Percentiles rank a stretch among this genome's conserved stretches.
Evolutionary conservation across 2,888 invertebrate species (phyloP).

Genomic region (Drosophila hamatofila): DNA sequence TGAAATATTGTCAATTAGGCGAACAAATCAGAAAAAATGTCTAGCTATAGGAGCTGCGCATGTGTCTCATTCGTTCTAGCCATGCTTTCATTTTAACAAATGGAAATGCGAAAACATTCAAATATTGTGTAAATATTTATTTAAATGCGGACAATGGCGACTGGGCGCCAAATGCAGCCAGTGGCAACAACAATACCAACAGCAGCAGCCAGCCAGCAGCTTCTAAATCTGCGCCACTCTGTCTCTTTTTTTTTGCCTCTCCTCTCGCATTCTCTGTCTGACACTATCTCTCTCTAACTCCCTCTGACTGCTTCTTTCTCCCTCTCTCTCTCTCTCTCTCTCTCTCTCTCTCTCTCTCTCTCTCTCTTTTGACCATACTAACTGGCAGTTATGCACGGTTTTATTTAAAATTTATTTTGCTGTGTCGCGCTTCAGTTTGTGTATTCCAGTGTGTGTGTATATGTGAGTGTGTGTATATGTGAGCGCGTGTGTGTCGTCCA

Average conservation of each 20-base stretch:
- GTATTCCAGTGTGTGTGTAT: conserved; percentile 16
- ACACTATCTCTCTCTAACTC: neutral
- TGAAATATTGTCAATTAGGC: conserved; percentile 54
- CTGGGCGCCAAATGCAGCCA: conserved; percentile 54
- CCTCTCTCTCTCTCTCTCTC: neutral
- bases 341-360: conserved; percentile 1
- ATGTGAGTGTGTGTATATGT: conserved; percentile 25
- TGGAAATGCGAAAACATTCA: conserved; percentile 72
- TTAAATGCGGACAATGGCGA: conserved; percentile 73
- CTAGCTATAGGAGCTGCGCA: conserved; percentile 16
- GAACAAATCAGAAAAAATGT: conserved; percentile 52
- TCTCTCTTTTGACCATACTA: conserved; percentile 17
- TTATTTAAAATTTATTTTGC: conserved; percentile 68
- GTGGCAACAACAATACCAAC: conserved; percentile 26
- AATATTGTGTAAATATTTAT: conserved; percentile 79
- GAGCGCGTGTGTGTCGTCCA: conserved; percentile 47
- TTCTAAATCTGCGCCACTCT: conserved; percentile 27
- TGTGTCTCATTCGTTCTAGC: conserved; percentile 32
- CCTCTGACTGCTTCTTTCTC: neutral
- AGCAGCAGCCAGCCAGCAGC: conserved; percentile 21
- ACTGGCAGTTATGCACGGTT: conserved; percentile 60
- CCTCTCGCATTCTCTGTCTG: conserved; percentile 1
- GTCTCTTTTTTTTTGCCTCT: conserved; percentile 4
- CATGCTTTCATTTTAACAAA: conserved; percentile 59
- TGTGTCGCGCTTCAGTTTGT: conserved; percentile 23